These are phyloP conservation scores for Drosophila formosana DNA, from an alignment of 2,888 invertebrate genomes.

Conservation along the genomic window DNA sequence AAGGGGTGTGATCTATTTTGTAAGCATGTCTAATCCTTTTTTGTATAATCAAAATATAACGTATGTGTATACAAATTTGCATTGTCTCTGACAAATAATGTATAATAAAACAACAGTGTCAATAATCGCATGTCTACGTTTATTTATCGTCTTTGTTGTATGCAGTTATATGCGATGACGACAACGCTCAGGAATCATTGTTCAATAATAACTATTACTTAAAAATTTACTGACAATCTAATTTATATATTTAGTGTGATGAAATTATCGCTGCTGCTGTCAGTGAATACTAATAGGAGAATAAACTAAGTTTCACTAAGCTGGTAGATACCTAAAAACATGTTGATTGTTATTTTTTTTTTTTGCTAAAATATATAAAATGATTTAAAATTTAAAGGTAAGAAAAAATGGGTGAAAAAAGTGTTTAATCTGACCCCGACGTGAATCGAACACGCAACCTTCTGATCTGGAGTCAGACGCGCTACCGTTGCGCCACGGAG, in stretches of 20 bases:
- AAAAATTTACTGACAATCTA: conserved; percentile 12
- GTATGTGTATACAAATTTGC: not conserved
- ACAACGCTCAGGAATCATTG: not conserved
- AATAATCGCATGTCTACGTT: not conserved
- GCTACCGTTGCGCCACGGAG: conserved; percentile 80
- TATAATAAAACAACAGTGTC: no score
- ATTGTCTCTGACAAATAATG: not conserved
- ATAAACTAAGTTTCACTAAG: not conserved
- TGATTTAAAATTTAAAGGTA: no score
- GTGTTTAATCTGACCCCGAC: conserved; percentile 66
- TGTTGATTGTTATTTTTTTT: not conserved
- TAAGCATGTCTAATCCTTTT: not conserved
- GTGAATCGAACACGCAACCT: conserved; percentile 81
- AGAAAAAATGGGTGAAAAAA: not conserved
- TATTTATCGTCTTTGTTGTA: not conserved
- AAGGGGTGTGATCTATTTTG: not conserved
- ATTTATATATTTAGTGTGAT: conserved; percentile 10
- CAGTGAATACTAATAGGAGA: not conserved
- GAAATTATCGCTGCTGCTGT: conserved; percentile 11
- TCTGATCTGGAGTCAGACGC: conserved; percentile 80
- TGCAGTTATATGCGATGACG: not conserved
- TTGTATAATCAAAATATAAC: not conserved
- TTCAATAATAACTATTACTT: conserved; percentile 7
- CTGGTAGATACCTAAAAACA: not conserved
- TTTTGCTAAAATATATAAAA: not conserved